Conservation (phyloP, 2,888 invertebrate species). For the Andrena trimmerana region DNA sequence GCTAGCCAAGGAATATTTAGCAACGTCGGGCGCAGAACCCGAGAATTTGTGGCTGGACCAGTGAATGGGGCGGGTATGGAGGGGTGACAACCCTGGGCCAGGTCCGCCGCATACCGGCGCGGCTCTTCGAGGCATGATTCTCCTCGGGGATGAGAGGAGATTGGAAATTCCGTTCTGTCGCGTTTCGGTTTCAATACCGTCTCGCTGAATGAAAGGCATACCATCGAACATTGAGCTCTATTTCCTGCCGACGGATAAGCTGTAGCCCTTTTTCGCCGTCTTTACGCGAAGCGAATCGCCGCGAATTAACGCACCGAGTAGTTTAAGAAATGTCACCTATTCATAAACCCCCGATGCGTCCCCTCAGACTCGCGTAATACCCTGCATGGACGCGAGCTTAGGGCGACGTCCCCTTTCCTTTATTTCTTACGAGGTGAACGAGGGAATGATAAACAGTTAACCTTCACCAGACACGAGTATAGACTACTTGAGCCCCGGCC, state of each 20-base stretch:
- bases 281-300: background rate
- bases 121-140: slow-evolving; percentile 37
- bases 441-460: background rate
- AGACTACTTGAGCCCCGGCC: slow-evolving; percentile 15
- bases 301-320: background rate
- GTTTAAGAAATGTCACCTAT: too few relatives aligned
- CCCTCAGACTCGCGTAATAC: too few relatives aligned
- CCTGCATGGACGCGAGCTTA: too few relatives aligned
- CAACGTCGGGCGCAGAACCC: background rate
- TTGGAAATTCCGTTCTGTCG: slow-evolving; percentile 58
- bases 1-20: slow-evolving; percentile 34
- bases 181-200: slow-evolving; percentile 45
- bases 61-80: background rate
- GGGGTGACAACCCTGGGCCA: slow-evolving; percentile 27
- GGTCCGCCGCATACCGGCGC: slow-evolving; percentile 26
- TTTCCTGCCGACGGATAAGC: slow-evolving; percentile 32
- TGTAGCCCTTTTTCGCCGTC: background rate
- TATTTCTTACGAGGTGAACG: too few relatives aligned
- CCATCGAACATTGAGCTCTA: slow-evolving; percentile 31
- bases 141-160: slow-evolving; percentile 50
- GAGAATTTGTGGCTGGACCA: slow-evolving; percentile 15
- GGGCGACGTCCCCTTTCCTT: too few relatives aligned
- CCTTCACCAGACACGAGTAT: background rate
- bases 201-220: slow-evolving; percentile 46
- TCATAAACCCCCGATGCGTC: too few relatives aligned